Evolutionary conservation across 2,113 vertebrate species (phyloP), one percentile per base, ranked within the genome.

Genomic region (Gasterosteus nipponicus): DNA sequence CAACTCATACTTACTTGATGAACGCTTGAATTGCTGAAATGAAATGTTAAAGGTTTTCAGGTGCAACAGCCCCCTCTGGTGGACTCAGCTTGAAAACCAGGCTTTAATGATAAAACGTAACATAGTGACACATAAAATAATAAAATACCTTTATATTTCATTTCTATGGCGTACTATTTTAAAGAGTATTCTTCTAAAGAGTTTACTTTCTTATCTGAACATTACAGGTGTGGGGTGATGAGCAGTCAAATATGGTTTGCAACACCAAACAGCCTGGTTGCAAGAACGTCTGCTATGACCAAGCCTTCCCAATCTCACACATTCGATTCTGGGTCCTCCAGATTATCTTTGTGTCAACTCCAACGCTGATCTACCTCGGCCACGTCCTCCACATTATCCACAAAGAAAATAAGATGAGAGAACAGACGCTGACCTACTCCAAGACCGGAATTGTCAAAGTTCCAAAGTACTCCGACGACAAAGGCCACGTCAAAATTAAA

Each of bases 291-390:
- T 99, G 97, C 94, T 99, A 99, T 18, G 97, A 98, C 87, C 91
- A 95, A 8, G 96, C 96, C 84, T 99, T 99, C 89, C 97, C 97
- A 2, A 98, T 99, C 89, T 99, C 97, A 7, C 97, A 98, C 91
- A 95, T 97, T 44, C 96, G 97, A 75, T 98, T 98, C 95, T 99
- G 97, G 97, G 96, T 97, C 56, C 94, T 98, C 47, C 97, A 99
- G 89, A 98, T 98, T 73, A 97, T 98, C 92, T 97, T 97, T 3
- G 94, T 98, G 58, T 96, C 97, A 7, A 95, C 96, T 0, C 97
- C 97, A 1, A 96, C 96, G 0, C 96, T 99, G 63, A 91, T 98
- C 89, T 99, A 98, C 90, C 93, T 98, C 59, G 97, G 95, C 15
- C 97, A 98, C 1, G 97, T 97, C 78, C 83, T 98, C 79, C 96